Evolutionary conservation across 2,888 invertebrate genomes (phyloP), one percentile per base, ranked within the genome.

Genomic region (Dastarcus helophoroides): DNA sequence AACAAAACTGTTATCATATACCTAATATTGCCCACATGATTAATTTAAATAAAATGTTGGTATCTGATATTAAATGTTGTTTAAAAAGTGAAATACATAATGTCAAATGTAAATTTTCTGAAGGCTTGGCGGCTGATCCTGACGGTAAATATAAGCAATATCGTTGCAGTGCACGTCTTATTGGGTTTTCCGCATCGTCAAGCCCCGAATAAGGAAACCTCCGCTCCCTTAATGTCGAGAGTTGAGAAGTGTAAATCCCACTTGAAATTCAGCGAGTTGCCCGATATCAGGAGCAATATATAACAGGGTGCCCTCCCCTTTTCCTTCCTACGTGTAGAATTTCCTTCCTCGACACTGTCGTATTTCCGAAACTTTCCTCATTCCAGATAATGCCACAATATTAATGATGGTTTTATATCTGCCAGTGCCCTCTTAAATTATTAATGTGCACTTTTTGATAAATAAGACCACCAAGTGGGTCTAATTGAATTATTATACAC

Each of bases 341-440:
- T 51, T 53, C 51, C 51, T 51, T 53, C 51, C 52, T 36, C 45
- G 45, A 52, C 52, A 52, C 42, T 46, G 43, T 34, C 44, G 42
- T 38, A 45, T 41, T 53, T 51, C 52, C 51, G 51, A 49, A 49
- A 47, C 47, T 50, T 51, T 48, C 47, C 40, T 39, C 46, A 44
- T 45, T 43, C 40, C 40, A 44, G 44, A 45, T 50, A 50, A 53
- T 52, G 45, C 53, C 50, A 42, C 49, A 52, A 46, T 48, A 53
- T 53, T 53, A 53, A 53, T 52, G 53, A 49, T 48, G 44, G 11
- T n/a, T n/a, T n/a, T n/a, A n/a, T n/a, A n/a, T n/a, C n/a, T n/a
- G n/a, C n/a, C n/a, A n/a, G n/a, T n/a, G n/a, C n/a, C n/a, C n/a
- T n/a, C n/a, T n/a, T n/a, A n/a, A n/a, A n/a, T n/a, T n/a, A n/a